Evolutionary conservation across 2,888 invertebrate genomes (phyloP), one percentile per base, ranked within the genome.

Genomic region (Parapristionchus giblindavisi): DNA sequence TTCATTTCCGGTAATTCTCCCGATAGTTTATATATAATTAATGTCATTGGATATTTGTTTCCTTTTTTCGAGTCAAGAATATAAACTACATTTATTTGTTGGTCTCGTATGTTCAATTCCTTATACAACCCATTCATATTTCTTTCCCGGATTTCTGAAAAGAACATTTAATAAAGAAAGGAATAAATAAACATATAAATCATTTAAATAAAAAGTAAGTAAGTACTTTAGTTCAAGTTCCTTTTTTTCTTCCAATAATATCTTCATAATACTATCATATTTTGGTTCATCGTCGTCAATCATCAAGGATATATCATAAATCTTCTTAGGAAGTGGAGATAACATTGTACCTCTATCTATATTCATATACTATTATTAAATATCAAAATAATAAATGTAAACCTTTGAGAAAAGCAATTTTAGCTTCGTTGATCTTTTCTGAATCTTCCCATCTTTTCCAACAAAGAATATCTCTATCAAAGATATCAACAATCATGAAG

Each of bases 401-500:
- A 61, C 61, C 61, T 32, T 61, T 61, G 3, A 17, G 40, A 40
- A 61, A 61, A 1, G 36, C 38, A 6, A n/a, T 5, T 38, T 61
- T 61, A 3, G 61, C 61, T 32, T 61, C 61, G 38, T 38, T 36
- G 8, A 61, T 61, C 61, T 61, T 61, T 14, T 61, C 61, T 27
- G 61, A 38, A 24, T 61, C 61, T 24, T 61, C 61, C 38, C 61
- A 61, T 61, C 21, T 61, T 14, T 61, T 61, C 61, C 61, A 61
- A 38, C 61, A 38, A 27, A 61, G n/a, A 2, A 61, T 21, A 24
- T 61, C 61, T 38, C 61, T 36, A 8, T 61, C 61, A 40, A 61
- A 61, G 61, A 61, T 61, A 24, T 61, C 61, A 27, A 61, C 61
- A 27, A 61, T 36, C 61, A 61, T 61, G 61, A 38, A 61, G 61